phyloP scores from a whole-genome alignment of 2,888 invertebrate species.

The Macrostomum cliftonense region DNA sequence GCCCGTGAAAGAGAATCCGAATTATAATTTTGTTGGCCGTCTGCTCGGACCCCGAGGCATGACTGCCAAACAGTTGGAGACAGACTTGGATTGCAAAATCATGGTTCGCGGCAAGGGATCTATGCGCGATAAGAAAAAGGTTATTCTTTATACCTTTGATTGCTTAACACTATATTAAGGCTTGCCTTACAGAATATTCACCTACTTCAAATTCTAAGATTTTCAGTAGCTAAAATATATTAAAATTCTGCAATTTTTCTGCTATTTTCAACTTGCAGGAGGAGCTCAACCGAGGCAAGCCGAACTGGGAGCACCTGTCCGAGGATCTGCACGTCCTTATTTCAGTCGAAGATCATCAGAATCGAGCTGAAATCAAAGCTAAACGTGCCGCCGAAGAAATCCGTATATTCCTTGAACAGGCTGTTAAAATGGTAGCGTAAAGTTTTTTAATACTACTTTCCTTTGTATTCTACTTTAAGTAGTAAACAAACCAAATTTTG shows the following conservation, averaged over 20 bases:
- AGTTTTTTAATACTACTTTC: no score
- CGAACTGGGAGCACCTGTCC: conserved; percentile 98
- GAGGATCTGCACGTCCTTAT: conserved; percentile 94
- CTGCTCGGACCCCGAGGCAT: conserved; percentile 97
- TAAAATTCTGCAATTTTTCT: no score
- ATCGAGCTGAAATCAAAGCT: conserved; percentile 80
- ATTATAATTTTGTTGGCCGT: conserved; percentile 98
- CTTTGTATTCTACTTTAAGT: no score
- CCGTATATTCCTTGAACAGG: conserved; percentile 60
- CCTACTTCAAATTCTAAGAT: no score
- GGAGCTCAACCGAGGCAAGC: conserved; percentile 94
- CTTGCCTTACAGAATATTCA: no score
- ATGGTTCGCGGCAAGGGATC: conserved; percentile 99
- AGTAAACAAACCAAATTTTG: no score
- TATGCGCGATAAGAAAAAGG: conserved; percentile 98
- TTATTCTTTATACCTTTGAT: no score
- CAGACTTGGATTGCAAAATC: conserved; percentile 99
- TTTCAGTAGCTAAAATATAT: no score
- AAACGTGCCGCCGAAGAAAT: conserved; percentile 91
- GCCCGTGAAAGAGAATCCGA: conserved; percentile 97
- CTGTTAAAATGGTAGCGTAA: conserved; percentile 10
- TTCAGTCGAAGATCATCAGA: conserved; percentile 94
- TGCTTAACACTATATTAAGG: no score
- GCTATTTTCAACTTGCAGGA: conserved; percentile 58
- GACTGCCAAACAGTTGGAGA: conserved; percentile 98